Evolutionary conservation across 2,113 vertebrate genomes (phyloP), one percentile per base, ranked within the genome.

Genomic region (Oncorhynchus masou): DNA sequence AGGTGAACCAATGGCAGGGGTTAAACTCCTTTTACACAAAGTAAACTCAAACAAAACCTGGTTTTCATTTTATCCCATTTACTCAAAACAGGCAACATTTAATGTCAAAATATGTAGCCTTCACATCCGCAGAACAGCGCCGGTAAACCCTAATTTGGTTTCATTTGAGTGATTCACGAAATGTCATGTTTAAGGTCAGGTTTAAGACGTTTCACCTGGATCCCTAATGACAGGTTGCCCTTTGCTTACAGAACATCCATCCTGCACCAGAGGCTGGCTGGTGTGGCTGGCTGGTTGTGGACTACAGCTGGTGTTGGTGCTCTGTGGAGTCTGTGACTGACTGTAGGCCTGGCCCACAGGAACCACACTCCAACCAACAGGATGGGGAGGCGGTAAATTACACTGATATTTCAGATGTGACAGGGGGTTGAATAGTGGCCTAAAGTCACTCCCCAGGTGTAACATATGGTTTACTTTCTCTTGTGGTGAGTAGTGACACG

Each of bases 151-250:
- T 64, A 0, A 25, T 13, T 64, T 22, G 20, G 22, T 2, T 22
- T n/a, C 11, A 64, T n/a, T 24, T 25, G 60, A 64, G 22, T 64
- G 24, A 64, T 64, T 25, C 24, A 12, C 12, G 60, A 25, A 54
- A 54, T 54, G 51, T 54, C 51, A 54, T 54, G 60, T 64, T 64
- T 64, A 19, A 64, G n/a, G 22, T 64, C 16, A 19, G 8, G 60
- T 22, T 2, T 24, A 22, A 22, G 60, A 8, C 60, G 5, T 64
- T n/a, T 64, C 24, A 64, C 24, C 60, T 64, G 20, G 60, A 25
- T 22, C n/a, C 16, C n/a, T 64, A 64, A 64, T 64, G 60, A 64
- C 22, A 64, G 60, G 60, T 64, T 64, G 60, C 60, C n/a, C 60
- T 22, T 22, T 64, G 60, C 24, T 64, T 64, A 64, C 60, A 64